These are phyloP conservation scores for Ptychoptera albimana DNA, from an alignment of 2,888 invertebrate species.

Conservation along the genomic window DNA sequence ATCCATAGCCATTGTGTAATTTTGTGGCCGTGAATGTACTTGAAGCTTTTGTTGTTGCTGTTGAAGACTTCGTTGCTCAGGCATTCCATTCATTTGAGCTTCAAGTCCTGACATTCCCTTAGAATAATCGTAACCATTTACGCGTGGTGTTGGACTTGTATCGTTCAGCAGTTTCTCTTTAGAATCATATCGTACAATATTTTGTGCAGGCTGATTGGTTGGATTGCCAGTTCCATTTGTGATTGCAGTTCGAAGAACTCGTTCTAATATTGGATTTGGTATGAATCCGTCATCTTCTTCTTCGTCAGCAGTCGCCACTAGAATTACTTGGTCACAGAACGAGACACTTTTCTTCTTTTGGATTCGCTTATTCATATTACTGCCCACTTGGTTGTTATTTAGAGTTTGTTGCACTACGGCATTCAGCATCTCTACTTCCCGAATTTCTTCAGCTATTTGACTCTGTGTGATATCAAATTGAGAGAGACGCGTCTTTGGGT, in stretches of 20 bases:
- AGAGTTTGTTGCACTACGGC: constrained; percentile 35
- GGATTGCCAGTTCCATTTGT: constrained; percentile 28
- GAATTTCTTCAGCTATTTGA: constrained; percentile 38
- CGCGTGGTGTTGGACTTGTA: not conserved
- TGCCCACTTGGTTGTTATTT: constrained; percentile 29
- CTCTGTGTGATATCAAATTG: constrained; percentile 30
- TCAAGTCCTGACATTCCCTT: not conserved
- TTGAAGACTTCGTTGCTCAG: not conserved
- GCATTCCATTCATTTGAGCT: not conserved
- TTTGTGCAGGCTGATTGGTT: constrained; percentile 4
- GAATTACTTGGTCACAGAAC: constrained; percentile 85
- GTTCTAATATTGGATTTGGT: constrained; percentile 77
- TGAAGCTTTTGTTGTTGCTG: not conserved
- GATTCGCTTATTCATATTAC: constrained; percentile 15
- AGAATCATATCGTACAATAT: not conserved
- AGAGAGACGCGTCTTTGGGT: constrained; percentile 20
- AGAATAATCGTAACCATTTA: not conserved
- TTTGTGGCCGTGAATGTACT: not conserved
- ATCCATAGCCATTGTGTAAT: not conserved
- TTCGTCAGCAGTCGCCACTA: constrained; percentile 85
- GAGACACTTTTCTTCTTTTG: constrained; percentile 82
- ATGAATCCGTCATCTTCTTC: constrained; percentile 82
- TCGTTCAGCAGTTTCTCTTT: constrained; percentile 7
- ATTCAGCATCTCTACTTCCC: constrained; percentile 39
- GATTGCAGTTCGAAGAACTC: constrained; percentile 61